Conservation (phyloP, 2,888 invertebrate genomes). For the Drosophila mettleri region DNA sequence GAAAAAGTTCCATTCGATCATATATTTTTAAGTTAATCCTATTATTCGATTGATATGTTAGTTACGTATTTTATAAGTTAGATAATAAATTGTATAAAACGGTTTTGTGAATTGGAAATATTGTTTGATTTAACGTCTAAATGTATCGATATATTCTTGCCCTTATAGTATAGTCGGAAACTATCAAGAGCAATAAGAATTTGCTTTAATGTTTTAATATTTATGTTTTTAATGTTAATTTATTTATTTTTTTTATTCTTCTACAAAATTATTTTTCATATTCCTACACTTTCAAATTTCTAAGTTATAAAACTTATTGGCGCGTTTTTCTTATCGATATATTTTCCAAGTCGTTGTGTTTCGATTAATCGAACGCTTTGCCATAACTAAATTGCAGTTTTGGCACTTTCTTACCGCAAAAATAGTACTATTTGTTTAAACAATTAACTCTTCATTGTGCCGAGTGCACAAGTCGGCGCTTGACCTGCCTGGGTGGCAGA, state of each 20-base stretch:
- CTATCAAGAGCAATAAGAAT: not conserved
- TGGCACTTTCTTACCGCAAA: conserved; percentile 50
- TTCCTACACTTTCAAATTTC: not conserved
- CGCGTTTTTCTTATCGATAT: conserved; percentile 23
- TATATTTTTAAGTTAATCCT: conserved; percentile 86
- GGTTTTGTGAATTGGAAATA: conserved; percentile 14
- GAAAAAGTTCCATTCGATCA: conserved; percentile 89
- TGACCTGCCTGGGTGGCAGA: conserved; percentile 51
- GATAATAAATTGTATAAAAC: conserved; percentile 57
- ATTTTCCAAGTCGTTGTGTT: not conserved
- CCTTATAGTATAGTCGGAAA: not conserved
- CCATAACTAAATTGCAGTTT: conserved; percentile 49
- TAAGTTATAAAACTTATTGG: not conserved
- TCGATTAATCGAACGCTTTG: conserved; percentile 15
- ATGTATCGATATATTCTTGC: conserved; percentile 7
- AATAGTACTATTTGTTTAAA: conserved; percentile 25
- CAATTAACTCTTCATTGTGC: conserved; percentile 7
- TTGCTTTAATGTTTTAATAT: too few species aligned
- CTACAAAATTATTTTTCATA: not conserved
- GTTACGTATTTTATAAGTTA: conserved; percentile 48
- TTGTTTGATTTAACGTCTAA: not conserved
- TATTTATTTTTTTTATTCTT: not conserved
- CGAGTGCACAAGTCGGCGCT: not conserved
- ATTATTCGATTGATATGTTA: conserved; percentile 15
- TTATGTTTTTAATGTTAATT: not conserved